These are phyloP conservation scores for Muschampia plurimacula DNA, from an alignment of 2,888 invertebrate species.

Conservation along the genomic window DNA sequence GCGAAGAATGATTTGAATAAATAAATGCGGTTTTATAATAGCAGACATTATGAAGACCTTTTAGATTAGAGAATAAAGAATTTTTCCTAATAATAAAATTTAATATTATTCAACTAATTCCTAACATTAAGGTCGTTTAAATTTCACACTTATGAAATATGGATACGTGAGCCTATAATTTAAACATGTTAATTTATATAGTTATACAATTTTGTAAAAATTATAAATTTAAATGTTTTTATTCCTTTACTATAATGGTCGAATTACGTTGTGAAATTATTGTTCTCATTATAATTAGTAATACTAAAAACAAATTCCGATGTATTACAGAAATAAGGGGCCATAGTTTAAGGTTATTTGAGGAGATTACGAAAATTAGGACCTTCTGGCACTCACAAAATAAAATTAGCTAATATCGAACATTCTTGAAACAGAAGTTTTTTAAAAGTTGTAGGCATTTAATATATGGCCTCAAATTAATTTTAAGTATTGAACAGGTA, in stretches of 20 bases:
- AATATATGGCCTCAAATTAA: neutral
- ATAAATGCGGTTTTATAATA: no score
- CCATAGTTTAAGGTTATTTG: conserved; percentile 15
- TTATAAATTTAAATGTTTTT: neutral
- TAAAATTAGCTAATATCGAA: conserved; percentile 9
- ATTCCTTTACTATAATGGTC: neutral
- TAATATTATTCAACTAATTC: no score
- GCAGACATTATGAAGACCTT: no score
- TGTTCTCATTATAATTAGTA: conserved; percentile 2
- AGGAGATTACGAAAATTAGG: conserved; percentile 19
- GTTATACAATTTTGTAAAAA: neutral
- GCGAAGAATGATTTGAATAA: no score
- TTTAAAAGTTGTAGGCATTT: neutral
- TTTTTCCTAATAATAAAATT: no score
- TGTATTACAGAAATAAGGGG: conserved; percentile 24
- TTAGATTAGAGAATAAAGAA: no score
- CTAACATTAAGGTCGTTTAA: neutral
- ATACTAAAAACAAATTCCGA: conserved; percentile 22
- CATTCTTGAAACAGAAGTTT: neutral
- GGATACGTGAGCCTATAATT: neutral
- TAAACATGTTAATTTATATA: neutral
- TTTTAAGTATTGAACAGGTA: no score
- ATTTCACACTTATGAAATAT: neutral
- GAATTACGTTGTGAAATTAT: neutral
- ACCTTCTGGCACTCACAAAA: neutral